These are phyloP conservation scores for Actinia tenebrosa DNA, from an alignment of 64 coral and sea anemone species.

Conservation along the genomic window DNA sequence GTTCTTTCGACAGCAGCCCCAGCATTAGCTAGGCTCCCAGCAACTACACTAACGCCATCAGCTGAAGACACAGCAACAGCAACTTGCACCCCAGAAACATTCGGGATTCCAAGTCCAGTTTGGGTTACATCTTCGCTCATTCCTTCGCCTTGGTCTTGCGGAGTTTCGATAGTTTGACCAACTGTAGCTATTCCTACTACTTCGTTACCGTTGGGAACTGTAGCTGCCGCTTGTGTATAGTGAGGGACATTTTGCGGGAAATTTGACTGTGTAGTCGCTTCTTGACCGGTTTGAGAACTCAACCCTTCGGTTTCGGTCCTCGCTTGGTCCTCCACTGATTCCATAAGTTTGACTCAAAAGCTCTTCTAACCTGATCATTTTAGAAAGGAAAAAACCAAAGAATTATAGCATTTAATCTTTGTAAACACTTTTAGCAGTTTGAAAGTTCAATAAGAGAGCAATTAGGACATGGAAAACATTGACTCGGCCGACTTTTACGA, in stretches of 20 bases:
- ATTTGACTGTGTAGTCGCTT: constrained; percentile 39
- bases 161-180: constrained; percentile 75
- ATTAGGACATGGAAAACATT: constrained; percentile 5
- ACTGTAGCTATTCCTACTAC: constrained; percentile 45
- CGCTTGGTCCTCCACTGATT: constrained; percentile 58
- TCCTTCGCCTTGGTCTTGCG: constrained; percentile 78
- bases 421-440: background rate
- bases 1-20: constrained; percentile 53
- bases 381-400: constrained; percentile 30
- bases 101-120: constrained; percentile 57
- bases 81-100: constrained; percentile 76
- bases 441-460: constrained; percentile 3
- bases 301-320: constrained; percentile 70
- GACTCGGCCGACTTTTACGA: background rate
- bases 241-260: constrained; percentile 71
- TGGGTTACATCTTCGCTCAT: constrained; percentile 65
- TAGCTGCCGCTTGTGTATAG: constrained; percentile 59
- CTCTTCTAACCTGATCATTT: constrained; percentile 42
- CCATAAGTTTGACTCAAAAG: background rate
- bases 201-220: constrained; percentile 78
- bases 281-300: constrained; percentile 40
- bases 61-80: constrained; percentile 70
- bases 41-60: constrained; percentile 66
- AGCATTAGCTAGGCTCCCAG: constrained; percentile 27
- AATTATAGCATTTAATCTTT: background rate